Evolutionary conservation across 1,140 invertebrate genomes (phyloP).

Genomic region (Orchestia grillus): DNA sequence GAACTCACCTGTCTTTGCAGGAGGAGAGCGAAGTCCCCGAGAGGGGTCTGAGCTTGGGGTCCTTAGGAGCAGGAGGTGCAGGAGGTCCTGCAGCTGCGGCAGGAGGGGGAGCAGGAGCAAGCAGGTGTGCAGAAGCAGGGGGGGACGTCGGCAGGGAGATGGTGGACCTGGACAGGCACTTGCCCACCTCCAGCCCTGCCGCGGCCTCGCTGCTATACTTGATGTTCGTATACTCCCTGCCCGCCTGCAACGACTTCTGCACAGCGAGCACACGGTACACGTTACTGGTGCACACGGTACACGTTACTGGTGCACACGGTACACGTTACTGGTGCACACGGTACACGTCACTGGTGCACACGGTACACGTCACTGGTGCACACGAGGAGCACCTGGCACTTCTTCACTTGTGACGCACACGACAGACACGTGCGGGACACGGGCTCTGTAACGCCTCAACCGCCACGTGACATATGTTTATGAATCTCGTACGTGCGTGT

Average conservation of each 20-base stretch:
- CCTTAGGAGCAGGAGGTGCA: background rate
- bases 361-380: no score
- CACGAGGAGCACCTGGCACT: no score
- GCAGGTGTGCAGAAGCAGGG: constrained; percentile 67
- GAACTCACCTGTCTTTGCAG: background rate
- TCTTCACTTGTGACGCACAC: no score
- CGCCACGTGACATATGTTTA: no score
- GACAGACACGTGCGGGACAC: no score
- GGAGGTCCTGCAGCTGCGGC: background rate
- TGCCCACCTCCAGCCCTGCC: constrained; percentile 69
- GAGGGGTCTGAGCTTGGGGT: background rate
- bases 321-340: no score
- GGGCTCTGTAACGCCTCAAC: no score
- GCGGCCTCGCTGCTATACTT: constrained; percentile 73
- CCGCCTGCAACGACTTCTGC: constrained; percentile 84
- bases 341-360: no score
- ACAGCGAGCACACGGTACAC: no score
- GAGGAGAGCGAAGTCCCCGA: background rate
- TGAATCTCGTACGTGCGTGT: no score
- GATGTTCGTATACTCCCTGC: constrained; percentile 93
- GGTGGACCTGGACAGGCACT: constrained; percentile 68
- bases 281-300: no score
- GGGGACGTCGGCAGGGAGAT: constrained; percentile 70
- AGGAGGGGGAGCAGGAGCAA: constrained; percentile 62
- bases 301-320: no score